Evolutionary conservation across 2,797 vertebrate species (phyloP), one percentile per base, ranked within the genome.

Genomic region (Cuculus canorus): DNA sequence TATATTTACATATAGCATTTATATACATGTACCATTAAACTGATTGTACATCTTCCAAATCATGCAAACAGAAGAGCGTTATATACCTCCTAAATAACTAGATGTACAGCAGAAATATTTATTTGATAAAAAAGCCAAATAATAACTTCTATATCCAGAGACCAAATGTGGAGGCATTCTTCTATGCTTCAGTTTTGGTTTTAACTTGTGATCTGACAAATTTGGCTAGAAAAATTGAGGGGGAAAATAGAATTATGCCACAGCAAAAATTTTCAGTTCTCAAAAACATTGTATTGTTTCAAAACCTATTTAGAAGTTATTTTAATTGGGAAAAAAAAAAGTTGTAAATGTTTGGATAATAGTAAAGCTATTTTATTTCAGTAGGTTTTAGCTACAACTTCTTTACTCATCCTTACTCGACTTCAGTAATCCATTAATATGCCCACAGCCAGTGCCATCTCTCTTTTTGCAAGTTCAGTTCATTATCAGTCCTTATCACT

Each of bases 371-470:
- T 54, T 91, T 82, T 76, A 14, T 86, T 87, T 61, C 21, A 45
- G 19, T 33, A 43, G 6, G 11, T 59, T 92, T 82, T 73, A 28
- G 50, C 27, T 52, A 16, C 50, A 53, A 6, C 17, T 73, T 73
- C n/a, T 12, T 35, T 21, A 4, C 13, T 68, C 50, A 83, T 13
- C 33, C 17, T 90, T 17, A 0, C 54, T 70, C 0, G 0, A 61
- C 32, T 82, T 69, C 39, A 56, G 41, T 37, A 59, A 43, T 8
- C 14, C 47, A 52, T 2, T 21, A 59, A 43, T 25, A 17, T 7
- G 11, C 25, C 27, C 43, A 45, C 21, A 76, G n/a, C 37, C 73
- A 88, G 65, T 3, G 2, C 35, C 39, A 63, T 57, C n/a, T 7
- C 66, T 68, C 43, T 73, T n/a, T n/a, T 48, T 17, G 13, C 25